Conservation (phyloP, 2,113 vertebrate genomes). For the Harpagus bidentatus region DNA sequence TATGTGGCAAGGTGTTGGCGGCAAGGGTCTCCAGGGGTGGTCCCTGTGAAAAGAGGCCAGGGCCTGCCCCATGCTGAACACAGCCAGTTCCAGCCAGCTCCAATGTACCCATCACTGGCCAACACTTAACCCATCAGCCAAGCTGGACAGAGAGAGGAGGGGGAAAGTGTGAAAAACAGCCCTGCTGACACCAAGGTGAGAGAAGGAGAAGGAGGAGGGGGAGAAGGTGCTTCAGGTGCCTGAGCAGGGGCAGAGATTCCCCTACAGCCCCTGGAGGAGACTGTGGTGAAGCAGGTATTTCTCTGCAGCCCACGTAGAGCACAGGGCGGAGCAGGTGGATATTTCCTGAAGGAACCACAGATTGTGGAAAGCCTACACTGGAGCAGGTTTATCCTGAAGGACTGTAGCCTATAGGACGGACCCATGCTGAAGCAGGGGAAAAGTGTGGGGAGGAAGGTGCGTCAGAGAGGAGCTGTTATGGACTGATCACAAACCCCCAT, state of each 20-base stretch:
- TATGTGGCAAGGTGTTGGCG: background rate
- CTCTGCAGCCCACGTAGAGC: background rate
- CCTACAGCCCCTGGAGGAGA: background rate
- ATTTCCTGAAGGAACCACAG: background rate
- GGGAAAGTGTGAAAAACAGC: background rate
- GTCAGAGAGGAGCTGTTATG: background rate
- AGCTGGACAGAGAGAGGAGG: background rate
- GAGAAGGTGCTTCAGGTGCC: background rate
- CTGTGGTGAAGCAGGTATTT: background rate
- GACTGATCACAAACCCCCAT: background rate
- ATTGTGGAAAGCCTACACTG: background rate
- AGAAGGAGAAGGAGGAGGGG: background rate
- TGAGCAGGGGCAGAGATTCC: background rate
- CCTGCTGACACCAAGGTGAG: background rate
- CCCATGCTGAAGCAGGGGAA: background rate
- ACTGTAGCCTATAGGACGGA: background rate
- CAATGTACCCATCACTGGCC: fast-evolving
- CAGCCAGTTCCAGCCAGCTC: background rate
- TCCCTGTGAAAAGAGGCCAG: background rate
- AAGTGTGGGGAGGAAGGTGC: background rate
- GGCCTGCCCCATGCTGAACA: background rate
- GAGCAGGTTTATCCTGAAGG: background rate
- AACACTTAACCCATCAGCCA: background rate
- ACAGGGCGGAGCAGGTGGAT: background rate
- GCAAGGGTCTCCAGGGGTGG: background rate